Evolutionary conservation across 1,140 invertebrate genomes (phyloP), one percentile per base, ranked within the genome.

Genomic region (Calliphora vicina): DNA sequence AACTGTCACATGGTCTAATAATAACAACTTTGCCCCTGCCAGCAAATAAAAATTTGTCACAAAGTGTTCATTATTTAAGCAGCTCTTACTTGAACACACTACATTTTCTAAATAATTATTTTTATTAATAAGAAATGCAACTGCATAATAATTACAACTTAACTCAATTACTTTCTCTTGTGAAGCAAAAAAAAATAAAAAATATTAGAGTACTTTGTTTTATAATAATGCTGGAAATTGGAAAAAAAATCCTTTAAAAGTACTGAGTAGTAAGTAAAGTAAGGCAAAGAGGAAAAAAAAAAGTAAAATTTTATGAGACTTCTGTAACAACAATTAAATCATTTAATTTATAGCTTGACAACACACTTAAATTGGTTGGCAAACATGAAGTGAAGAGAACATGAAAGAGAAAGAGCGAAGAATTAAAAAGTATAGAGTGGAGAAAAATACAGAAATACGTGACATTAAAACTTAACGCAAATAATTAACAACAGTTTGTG

Each of bases 381-480:
- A 35, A 35, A 35, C 29, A 35, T 35, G 29, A 35, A 4, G 29
- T 35, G n/a, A n/a, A n/a, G n/a, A n/a, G n/a, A n/a, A 13, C 25
- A 27, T 26, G 8, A 72, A 72, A 72, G 29, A 35, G 29, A 35
- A 35, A 35, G 29, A 8, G 29, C 2, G 8, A 8, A 35, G 29
- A n/a, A n/a, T n/a, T n/a, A 43, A 43, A 43, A 43, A 43, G 5
- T 6, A 43, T 50, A 50, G 2, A 10, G 12, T 50, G 45, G 15
- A 50, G 45, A 50, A 27, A 27, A 72, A n/a, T n/a, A n/a, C n/a
- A n/a, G n/a, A 9, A 27, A 35, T 26, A 74, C 27, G 72, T 74
- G 72, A 29, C 27, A 74, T 74, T 17, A 74, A 74, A 74, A 74
- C 45, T 74, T 74, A 74, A 74, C 72, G 26, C 72, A 74, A 74